Evolutionary conservation across 2,113 vertebrate genomes (phyloP).

Genomic region (Trochalopteron elliotii): DNA sequence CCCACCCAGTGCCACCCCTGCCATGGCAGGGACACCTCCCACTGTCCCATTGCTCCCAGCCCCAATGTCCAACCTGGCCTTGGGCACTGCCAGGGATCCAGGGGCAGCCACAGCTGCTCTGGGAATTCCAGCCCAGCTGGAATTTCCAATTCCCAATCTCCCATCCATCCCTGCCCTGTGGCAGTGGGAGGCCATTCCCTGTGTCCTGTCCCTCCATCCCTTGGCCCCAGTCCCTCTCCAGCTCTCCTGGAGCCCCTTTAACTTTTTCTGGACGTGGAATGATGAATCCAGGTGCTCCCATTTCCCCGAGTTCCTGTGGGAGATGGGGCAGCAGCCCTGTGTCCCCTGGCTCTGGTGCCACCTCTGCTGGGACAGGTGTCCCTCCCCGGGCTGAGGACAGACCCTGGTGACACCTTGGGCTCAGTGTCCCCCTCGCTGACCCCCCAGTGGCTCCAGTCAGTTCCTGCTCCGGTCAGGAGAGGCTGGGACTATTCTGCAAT

Average conservation of each 20-base stretch:
- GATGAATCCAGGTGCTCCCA: fast-evolving
- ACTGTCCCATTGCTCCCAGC: neutral
- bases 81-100: neutral
- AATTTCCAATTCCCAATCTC: neutral
- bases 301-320: neutral
- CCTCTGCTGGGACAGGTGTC: fast-evolving
- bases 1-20: fast-evolving
- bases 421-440: neutral
- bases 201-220: neutral
- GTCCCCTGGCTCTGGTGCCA: neutral
- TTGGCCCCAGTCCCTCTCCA: neutral
- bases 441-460: neutral
- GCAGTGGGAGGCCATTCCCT: neutral
- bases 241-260: fast-evolving
- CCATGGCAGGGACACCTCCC: neutral
- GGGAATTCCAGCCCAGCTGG: neutral
- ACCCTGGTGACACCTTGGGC: fast-evolving
- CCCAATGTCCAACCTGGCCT: neutral
- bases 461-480: neutral
- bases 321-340: fast-evolving
- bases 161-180: neutral
- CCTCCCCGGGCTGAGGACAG: neutral
- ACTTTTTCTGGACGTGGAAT: fast-evolving
- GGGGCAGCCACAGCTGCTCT: neutral
- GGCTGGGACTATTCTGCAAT: neutral